Percentiles rank a stretch among this genome's conserved stretches.
These are phyloP conservation scores for Microtus richardsoni DNA, from an alignment of 2,113 vertebrate genomes.

Conservation along the genomic window DNA sequence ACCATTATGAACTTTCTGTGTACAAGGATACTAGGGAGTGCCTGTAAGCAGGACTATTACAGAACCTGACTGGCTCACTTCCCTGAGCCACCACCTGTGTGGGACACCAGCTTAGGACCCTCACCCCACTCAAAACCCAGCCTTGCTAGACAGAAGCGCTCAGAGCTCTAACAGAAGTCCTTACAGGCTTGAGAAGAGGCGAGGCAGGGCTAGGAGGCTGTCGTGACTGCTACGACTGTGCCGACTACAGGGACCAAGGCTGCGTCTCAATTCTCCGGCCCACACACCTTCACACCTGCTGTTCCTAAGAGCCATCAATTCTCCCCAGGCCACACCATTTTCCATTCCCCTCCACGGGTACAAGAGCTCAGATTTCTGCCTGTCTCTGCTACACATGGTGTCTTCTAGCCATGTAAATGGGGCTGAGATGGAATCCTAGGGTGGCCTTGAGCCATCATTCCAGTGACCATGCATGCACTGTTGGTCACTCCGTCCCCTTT, in stretches of 20 bases:
- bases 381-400: not conserved
- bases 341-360: not conserved
- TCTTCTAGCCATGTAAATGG: not conserved
- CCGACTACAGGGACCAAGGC: not conserved
- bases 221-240: not conserved
- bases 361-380: not conserved
- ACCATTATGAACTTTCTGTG: not conserved
- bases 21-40: not conserved
- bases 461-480: not conserved
- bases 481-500: too few species aligned
- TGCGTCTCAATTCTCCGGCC: not conserved
- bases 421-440: not conserved
- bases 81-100: not conserved
- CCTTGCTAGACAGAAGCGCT: too few species aligned
- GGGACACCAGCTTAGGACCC: not conserved
- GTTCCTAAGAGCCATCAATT: not conserved
- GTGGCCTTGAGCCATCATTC: not conserved
- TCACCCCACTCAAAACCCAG: not conserved
- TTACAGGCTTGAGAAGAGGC: not conserved
- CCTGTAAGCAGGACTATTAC: not conserved
- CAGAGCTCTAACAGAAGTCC: not conserved
- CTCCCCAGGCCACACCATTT: not conserved
- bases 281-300: not conserved
- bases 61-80: too few species aligned
- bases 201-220: not conserved